Evolutionary conservation across 2,113 vertebrate species (phyloP).

Genomic region (Perccottus glenii): DNA sequence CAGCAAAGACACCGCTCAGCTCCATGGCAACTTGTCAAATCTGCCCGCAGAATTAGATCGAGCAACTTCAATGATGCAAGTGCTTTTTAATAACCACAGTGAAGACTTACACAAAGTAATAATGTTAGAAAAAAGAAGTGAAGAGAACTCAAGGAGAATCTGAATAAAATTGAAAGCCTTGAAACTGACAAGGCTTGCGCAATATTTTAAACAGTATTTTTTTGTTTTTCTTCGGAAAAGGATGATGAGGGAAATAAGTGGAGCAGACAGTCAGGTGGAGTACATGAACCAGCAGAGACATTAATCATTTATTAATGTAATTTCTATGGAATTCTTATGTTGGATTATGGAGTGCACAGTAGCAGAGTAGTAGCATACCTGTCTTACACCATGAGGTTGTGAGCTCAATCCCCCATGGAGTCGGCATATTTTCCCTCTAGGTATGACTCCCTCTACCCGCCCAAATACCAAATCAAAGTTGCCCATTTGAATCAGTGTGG

Average conservation of each 20-base stretch:
- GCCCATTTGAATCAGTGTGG: too few relatives aligned
- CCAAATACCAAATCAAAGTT: too few relatives aligned
- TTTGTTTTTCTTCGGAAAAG: background rate
- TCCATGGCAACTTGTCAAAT: slow-evolving; percentile 54
- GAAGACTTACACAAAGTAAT: slow-evolving; percentile 18
- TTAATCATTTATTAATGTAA: background rate
- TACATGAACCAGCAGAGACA: background rate
- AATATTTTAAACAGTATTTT: slow-evolving; percentile 1
- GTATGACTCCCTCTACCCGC: too few relatives aligned
- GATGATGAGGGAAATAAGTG: background rate
- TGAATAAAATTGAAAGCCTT: background rate
- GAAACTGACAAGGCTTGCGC: background rate
- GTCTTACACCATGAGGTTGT: too few relatives aligned
- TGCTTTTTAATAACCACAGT: slow-evolving; percentile 5
- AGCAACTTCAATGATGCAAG: slow-evolving; percentile 59
- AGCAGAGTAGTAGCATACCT: too few relatives aligned
- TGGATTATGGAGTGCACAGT: too few relatives aligned
- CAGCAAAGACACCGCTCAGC: slow-evolving; percentile 31
- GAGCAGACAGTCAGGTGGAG: background rate
- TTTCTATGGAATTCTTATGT: too few relatives aligned
- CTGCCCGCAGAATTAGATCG: slow-evolving; percentile 59
- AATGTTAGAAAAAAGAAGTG: background rate
- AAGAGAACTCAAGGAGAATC: slow-evolving; percentile 1
- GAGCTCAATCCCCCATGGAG: too few relatives aligned
- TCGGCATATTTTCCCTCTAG: too few relatives aligned